Percentiles rank a stretch among this genome's conserved stretches.
These are phyloP conservation scores for Cynopterus brachyotis DNA, from an alignment of 2,113 vertebrate species.

Conservation along the genomic window DNA sequence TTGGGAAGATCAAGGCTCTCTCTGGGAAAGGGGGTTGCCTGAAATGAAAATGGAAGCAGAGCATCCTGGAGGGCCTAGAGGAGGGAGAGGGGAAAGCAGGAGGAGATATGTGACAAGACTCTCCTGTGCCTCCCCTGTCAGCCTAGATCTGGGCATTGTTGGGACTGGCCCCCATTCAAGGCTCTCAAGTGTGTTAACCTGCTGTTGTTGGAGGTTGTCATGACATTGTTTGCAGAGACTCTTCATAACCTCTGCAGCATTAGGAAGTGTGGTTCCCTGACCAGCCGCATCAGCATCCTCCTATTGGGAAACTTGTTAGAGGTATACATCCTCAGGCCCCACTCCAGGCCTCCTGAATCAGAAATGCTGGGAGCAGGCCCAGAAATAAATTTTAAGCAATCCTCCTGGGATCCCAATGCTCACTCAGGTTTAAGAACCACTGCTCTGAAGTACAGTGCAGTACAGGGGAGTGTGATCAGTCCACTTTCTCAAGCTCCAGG, in stretches of 20 bases:
- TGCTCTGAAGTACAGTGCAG: background rate
- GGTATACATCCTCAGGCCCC: background rate
- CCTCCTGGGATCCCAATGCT: background rate
- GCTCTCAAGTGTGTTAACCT: background rate
- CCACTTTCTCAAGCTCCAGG: background rate
- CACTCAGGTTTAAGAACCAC: background rate
- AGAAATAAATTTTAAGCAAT: no score
- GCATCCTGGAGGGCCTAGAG: background rate
- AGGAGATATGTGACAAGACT: background rate
- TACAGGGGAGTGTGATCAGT: background rate
- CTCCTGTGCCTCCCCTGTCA: background rate
- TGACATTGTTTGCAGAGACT: background rate
- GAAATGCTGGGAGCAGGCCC: background rate
- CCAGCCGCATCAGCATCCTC: background rate
- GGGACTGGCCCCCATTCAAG: accelerated
- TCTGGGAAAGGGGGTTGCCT: background rate
- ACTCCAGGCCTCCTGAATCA: background rate
- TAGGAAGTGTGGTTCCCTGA: background rate
- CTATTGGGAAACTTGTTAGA: background rate
- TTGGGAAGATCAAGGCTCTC: background rate
- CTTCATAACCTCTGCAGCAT: background rate
- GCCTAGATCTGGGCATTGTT: accelerated
- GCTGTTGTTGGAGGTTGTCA: background rate
- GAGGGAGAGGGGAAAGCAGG: background rate
- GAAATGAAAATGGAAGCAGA: background rate